phyloP scores from a whole-genome alignment of 2,797 vertebrate species.

The Pogonophryne albipinna region DNA sequence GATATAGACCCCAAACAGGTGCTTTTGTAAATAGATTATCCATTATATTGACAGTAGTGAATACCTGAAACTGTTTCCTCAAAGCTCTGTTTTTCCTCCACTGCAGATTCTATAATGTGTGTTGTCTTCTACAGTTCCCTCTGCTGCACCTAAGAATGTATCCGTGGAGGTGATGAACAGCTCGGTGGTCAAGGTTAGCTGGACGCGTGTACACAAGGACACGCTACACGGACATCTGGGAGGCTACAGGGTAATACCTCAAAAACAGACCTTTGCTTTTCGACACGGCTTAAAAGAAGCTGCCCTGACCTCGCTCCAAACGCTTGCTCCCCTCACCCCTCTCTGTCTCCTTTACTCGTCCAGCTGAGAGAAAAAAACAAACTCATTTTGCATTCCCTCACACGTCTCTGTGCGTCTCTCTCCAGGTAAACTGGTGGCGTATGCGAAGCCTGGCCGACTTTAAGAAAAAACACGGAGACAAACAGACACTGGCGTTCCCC shows the following conservation, averaged over 20 bases:
- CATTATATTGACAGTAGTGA: not conserved
- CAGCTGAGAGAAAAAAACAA: constrained; percentile 21
- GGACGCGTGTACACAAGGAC: constrained; percentile 92
- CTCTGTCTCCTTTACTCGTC: constrained; percentile 43
- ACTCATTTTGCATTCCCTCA: not conserved
- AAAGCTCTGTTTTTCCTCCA: constrained; percentile 4
- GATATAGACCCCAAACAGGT: not conserved
- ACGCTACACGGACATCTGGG: constrained; percentile 93
- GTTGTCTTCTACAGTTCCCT: constrained; percentile 87
- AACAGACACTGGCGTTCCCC: constrained; percentile 85
- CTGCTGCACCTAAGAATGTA: constrained; percentile 89
- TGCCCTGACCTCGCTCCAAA: constrained; percentile 61
- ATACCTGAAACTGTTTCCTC: not conserved
- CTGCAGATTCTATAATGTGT: constrained; percentile 28
- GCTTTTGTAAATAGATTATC: not conserved
- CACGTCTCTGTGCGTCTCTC: constrained; percentile 21
- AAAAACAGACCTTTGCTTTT: constrained; percentile 70
- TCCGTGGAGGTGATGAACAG: constrained; percentile 90
- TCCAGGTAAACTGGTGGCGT: constrained; percentile 94
- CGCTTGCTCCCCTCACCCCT: constrained; percentile 46
- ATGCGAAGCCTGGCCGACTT: constrained; percentile 88
- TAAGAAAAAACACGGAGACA: constrained; percentile 88
- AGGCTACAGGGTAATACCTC: constrained; percentile 93
- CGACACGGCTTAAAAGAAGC: constrained; percentile 75
- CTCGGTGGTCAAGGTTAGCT: constrained; percentile 90